Base-by-base conservation (phyloP, 1,140 invertebrate genomes). In the Xylocopa sonorina region DNA sequence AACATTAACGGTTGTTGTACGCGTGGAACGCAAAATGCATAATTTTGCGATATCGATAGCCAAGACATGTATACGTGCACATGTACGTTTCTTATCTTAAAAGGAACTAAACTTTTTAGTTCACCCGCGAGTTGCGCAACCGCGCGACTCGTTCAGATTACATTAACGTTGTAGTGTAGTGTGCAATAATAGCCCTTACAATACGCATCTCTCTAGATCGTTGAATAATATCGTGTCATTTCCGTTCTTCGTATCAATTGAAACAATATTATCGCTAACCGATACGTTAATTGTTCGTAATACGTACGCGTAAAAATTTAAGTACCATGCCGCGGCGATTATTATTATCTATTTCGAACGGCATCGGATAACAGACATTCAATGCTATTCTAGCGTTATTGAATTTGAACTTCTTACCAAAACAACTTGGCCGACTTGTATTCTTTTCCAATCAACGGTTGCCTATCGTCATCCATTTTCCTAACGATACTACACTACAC, bases 391-490 rank as follows among this genome's bases (percentile, higher is more conserved):
- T n/a, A 7, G 10, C 24, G n/a, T 48, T 34, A 67, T 12, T 6
- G 46, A 3, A n/a, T 51, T 67, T 27, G 16, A 34, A 38, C 71
- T n/a, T 75, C 85, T 89, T 84, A 91, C 89, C 89, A 88, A 9
- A 82, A 24, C 41, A 2, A 6, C 66, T 88, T 58, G 14, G 69
- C 43, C 9, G 78, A 43, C 32, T 41, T 82, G 51, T 79, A 82
- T 77, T 32, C 68, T 55, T 68, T 58, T 0, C 3, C 16, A 48
- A 91, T 83, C 27, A 91, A 68, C 14, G 83, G 87, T 2, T 38
- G 50, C 14, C 27, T 89, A 53, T 90, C 89, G 21, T 88, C 77
- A 32, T 77, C 71, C 62, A 81, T 89, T 41, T 46, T 75, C 74
- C 82, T 90, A 69, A 24, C 12, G n/a, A n/a, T n/a, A n/a, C n/a